These are phyloP conservation scores for Erythrolamprus reginae DNA, from an alignment of 2,113 vertebrate genomes.

Conservation along the genomic window DNA sequence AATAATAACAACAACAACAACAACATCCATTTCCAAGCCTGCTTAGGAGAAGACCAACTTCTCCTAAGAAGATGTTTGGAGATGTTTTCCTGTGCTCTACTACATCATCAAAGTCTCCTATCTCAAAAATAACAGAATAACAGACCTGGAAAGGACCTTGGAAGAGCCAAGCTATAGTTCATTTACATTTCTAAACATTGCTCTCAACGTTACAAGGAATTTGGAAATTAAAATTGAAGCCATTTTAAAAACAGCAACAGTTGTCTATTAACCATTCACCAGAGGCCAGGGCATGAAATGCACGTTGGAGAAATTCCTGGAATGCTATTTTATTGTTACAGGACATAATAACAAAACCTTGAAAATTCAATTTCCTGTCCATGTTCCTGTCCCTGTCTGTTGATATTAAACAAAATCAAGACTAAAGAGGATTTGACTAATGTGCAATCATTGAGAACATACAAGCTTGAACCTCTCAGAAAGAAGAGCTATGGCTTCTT, in stretches of 20 bases:
- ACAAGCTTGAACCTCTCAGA: too few species aligned
- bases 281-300: not conserved
- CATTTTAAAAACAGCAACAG: not conserved
- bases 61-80: too few species aligned
- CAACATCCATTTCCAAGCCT: too few species aligned
- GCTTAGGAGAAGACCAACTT: too few species aligned
- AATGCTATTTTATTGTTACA: not conserved
- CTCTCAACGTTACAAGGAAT: not conserved
- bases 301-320: not conserved
- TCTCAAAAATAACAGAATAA: too few species aligned
- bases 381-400: not conserved
- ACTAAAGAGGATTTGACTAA: not conserved
- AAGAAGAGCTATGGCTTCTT: not conserved
- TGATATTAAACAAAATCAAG: not conserved
- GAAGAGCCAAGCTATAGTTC: not conserved
- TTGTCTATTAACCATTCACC: not conserved
- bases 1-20: too few species aligned
- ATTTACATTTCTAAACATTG: not conserved
- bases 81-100: not conserved
- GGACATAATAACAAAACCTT: not conserved
- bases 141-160: too few species aligned
- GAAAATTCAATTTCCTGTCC: not conserved
- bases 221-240: not conserved
- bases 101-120: not conserved
- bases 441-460: not conserved